A percentile compares a stretch with the other conserved stretches of the same genome.
Evolutionary conservation across 2,113 vertebrate genomes (phyloP).

Genomic region (Promerops cafer): DNA sequence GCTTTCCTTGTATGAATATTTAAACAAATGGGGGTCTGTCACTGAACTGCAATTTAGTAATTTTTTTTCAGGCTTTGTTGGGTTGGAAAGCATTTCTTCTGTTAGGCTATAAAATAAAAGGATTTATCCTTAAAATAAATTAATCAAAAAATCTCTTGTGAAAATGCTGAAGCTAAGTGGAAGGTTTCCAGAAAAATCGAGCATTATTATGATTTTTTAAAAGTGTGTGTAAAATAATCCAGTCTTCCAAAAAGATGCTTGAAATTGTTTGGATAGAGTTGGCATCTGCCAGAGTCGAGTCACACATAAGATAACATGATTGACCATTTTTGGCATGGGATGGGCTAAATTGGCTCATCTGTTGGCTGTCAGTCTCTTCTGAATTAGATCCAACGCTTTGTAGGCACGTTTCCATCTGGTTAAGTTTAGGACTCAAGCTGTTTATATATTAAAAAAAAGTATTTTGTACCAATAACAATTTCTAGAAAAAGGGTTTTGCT

Average conservation of each 20-base stretch:
- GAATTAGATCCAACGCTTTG: slow-evolving; percentile 71
- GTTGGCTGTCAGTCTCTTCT: slow-evolving; percentile 72
- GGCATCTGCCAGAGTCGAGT: slow-evolving; percentile 65
- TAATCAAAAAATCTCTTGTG: slow-evolving; percentile 15
- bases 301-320: slow-evolving; percentile 72
- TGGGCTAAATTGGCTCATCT: slow-evolving; percentile 73
- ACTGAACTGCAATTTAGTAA: background rate
- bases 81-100: background rate
- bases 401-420: slow-evolving; percentile 81
- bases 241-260: slow-evolving; percentile 49
- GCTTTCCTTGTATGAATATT: slow-evolving; percentile 19
- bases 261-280: slow-evolving; percentile 58
- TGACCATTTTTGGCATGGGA: slow-evolving; percentile 76
- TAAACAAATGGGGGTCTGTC: background rate
- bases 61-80: background rate
- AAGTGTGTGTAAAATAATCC: slow-evolving; percentile 41
- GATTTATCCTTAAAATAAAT: slow-evolving; percentile 23
- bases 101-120: background rate
- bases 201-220: background rate
- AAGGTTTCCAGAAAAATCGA: slow-evolving; percentile 30
- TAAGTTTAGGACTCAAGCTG: slow-evolving; percentile 80
- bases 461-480: slow-evolving; percentile 56
- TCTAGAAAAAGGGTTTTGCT: slow-evolving; percentile 38
- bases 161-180: slow-evolving; percentile 24
- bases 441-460: slow-evolving; percentile 48